Evolutionary conservation across 2,888 invertebrate species (phyloP).

Genomic region (Elysia crispata): DNA sequence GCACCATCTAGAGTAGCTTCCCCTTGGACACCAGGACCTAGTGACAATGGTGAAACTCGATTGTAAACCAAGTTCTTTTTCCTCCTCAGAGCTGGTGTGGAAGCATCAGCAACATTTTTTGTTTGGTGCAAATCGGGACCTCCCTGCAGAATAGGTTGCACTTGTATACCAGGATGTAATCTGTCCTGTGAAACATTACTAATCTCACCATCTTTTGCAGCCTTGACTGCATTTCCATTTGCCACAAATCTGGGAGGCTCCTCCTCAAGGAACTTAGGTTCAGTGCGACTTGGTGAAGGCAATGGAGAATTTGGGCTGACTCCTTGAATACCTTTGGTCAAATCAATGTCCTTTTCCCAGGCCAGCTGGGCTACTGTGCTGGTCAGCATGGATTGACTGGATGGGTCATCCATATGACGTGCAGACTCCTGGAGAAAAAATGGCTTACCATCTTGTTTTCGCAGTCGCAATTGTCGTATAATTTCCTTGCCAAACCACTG

Average conservation of each 20-base stretch:
- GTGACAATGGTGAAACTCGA: slow-evolving; percentile 30
- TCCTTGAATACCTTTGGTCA: slow-evolving; percentile 67
- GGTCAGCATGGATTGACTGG: slow-evolving; percentile 49
- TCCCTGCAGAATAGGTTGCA: background rate
- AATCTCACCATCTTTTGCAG: background rate
- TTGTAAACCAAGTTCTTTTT: slow-evolving; percentile 35
- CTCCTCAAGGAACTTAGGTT: background rate
- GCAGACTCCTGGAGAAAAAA: slow-evolving; percentile 35
- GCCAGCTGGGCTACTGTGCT: slow-evolving; percentile 81
- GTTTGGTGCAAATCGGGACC: background rate
- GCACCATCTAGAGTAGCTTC: background rate
- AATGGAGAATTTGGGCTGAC: slow-evolving; percentile 48
- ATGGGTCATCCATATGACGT: background rate
- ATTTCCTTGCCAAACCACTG: slow-evolving; percentile 73
- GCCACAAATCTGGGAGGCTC: background rate
- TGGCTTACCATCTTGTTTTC: slow-evolving; percentile 33
- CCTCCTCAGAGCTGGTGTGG: background rate
- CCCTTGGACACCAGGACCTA: background rate
- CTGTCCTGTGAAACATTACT: background rate
- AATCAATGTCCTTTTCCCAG: slow-evolving; percentile 86
- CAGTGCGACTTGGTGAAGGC: background rate
- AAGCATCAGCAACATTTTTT: background rate
- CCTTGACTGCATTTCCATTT: background rate
- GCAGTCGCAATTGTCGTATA: slow-evolving; percentile 59
- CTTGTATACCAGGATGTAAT: no score